Evolutionary conservation across 64 coral and sea anemone genomes (phyloP).

Genomic region (Montipora efflorescens): DNA sequence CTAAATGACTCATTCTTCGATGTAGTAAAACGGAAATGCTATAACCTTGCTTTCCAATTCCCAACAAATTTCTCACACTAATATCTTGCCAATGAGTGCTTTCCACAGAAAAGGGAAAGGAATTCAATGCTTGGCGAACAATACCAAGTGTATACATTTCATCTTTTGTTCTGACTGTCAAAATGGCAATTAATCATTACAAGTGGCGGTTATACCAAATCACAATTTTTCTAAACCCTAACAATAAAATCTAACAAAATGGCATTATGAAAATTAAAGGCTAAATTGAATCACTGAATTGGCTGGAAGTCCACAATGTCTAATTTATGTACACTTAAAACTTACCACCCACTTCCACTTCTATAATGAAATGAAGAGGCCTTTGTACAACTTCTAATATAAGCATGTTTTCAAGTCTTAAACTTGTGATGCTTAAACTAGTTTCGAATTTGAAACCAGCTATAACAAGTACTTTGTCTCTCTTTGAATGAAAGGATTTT

Average conservation of each 20-base stretch:
- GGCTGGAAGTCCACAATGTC: background rate
- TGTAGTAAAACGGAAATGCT: background rate
- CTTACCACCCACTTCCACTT: slow-evolving; percentile 44
- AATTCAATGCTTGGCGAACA: background rate
- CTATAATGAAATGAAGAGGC: slow-evolving; percentile 37
- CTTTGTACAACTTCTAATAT: slow-evolving; percentile 34
- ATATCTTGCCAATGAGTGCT: background rate
- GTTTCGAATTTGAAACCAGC: background rate
- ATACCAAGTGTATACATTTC: slow-evolving; percentile 33
- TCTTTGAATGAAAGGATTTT: background rate
- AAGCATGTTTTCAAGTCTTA: background rate
- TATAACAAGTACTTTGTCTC: background rate
- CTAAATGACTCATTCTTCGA: slow-evolving; percentile 15
- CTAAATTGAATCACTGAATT: background rate
- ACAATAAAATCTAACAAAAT: background rate
- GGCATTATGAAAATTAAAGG: background rate
- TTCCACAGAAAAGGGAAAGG: background rate
- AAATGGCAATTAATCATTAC: slow-evolving; percentile 12
- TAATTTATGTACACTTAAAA: background rate
- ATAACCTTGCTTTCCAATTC: background rate
- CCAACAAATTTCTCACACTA: slow-evolving; percentile 25
- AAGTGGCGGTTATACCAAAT: background rate
- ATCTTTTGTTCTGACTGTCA: slow-evolving; percentile 2
- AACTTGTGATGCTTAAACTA: background rate
- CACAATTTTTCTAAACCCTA: background rate